phyloP scores from a whole-genome alignment of 2,797 vertebrate species.

The Spondyliosoma cantharus region DNA sequence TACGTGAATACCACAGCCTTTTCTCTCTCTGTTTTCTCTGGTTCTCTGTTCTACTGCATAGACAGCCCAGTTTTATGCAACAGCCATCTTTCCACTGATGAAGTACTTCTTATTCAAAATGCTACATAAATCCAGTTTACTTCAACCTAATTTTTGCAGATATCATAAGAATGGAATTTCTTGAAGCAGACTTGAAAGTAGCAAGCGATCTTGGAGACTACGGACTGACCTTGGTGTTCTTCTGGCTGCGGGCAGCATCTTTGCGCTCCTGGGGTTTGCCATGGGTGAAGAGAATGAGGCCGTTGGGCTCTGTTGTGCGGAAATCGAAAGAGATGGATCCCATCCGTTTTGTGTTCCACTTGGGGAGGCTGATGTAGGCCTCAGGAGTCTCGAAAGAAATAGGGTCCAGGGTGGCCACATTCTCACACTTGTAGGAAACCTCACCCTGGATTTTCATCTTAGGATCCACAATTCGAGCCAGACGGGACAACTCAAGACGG shows the following conservation, averaged over 20 bases:
- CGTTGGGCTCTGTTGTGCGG: constrained; percentile 96
- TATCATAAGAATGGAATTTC: neutral
- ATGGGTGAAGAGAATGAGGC: constrained; percentile 97
- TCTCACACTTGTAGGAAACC: constrained; percentile 96
- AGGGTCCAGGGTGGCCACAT: constrained; percentile 96
- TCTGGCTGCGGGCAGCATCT: constrained; percentile 90
- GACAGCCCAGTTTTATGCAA: no score
- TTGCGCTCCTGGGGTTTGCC: constrained; percentile 97
- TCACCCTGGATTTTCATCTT: constrained; percentile 99
- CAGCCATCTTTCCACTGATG: no score
- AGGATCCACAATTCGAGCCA: constrained; percentile 96
- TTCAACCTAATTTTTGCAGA: neutral
- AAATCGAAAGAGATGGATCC: constrained; percentile 99
- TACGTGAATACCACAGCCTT: no score
- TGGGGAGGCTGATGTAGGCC: constrained; percentile 97
- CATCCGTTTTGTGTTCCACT: constrained; percentile 99
- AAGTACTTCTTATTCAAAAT: no score
- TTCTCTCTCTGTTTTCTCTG: no score
- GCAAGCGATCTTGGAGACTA: neutral
- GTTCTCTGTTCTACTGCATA: no score
- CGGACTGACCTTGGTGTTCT: constrained; percentile 86
- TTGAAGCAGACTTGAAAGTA: neutral
- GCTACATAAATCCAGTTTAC: neutral
- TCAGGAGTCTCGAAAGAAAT: constrained; percentile 98
- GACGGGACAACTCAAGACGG: constrained; percentile 94